Evolutionary conservation across 2,797 vertebrate species (phyloP).

Genomic region (Argyrosomus regius): DNA sequence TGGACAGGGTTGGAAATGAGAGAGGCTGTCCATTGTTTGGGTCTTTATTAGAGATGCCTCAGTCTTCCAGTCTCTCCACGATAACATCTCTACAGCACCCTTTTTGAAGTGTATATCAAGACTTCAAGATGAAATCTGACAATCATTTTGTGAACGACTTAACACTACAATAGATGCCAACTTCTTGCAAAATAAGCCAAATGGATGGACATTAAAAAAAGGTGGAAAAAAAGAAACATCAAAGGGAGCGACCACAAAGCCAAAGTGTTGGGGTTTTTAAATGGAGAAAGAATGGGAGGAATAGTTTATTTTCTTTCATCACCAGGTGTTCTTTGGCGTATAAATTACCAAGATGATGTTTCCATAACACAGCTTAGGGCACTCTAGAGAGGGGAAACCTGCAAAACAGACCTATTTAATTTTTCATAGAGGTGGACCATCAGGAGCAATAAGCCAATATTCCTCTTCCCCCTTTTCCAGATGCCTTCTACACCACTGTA

Average conservation of each 20-base stretch:
- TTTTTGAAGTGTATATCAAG: conserved; percentile 70
- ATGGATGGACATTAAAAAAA: conserved; percentile 82
- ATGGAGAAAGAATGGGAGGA: conserved; percentile 62
- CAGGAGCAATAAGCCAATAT: conserved; percentile 97
- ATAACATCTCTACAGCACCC: conserved; percentile 65
- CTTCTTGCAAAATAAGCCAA: conserved; percentile 62
- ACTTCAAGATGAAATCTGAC: conserved; percentile 70
- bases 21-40: conserved; percentile 85
- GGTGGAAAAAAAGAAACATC: conserved; percentile 84
- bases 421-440: conserved; percentile 96
- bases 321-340: conserved; percentile 95
- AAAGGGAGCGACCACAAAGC: conserved; percentile 81
- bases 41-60: conserved; percentile 79
- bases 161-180: conserved; percentile 57
- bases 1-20: conserved; percentile 81
- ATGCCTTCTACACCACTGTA: conserved; percentile 95
- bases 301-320: conserved; percentile 92
- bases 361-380: conserved; percentile 94
- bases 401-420: conserved; percentile 98
- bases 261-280: conserved; percentile 71
- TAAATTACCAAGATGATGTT: conserved; percentile 97
- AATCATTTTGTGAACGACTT: conserved; percentile 63
- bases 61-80: conserved; percentile 43
- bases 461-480: conserved; percentile 97
- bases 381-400: conserved; percentile 93